A percentile compares a stretch with the other conserved stretches of the same genome.
Evolutionary conservation across 2,797 vertebrate genomes (phyloP).

Genomic region (Sebastes trivittatus): DNA sequence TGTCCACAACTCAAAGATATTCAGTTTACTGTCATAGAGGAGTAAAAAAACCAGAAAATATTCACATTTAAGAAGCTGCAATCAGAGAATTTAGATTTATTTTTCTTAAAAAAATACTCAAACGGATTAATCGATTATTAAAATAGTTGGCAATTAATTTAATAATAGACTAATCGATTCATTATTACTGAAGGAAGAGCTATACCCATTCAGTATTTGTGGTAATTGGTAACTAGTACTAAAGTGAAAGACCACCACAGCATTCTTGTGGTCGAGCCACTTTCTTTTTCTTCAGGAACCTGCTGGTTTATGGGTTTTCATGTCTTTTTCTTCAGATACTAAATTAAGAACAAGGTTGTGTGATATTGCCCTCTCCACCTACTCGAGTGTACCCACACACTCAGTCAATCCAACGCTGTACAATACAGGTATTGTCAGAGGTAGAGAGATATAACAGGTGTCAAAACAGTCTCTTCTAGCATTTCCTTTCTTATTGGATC

Average conservation of each 20-base stretch:
- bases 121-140: too few species aligned
- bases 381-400: conserved; percentile 26
- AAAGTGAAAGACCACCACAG: neutral
- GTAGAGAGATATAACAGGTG: conserved; percentile 13
- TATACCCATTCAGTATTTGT: neutral
- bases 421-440: conserved; percentile 17
- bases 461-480: conserved; percentile 11
- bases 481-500: conserved; percentile 14
- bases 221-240: neutral
- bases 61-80: too few species aligned
- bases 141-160: too few species aligned
- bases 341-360: conserved; percentile 45
- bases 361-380: conserved; percentile 34
- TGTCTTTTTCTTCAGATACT: conserved; percentile 25
- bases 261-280: neutral
- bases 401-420: conserved; percentile 10
- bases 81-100: too few species aligned
- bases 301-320: neutral
- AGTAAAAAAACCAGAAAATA: too few species aligned
- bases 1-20: too few species aligned
- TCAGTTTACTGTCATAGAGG: too few species aligned
- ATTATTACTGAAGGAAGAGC: neutral
- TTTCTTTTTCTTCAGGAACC: neutral
- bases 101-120: too few species aligned
- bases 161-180: too few species aligned